Percentiles rank a stretch among this genome's conserved stretches.
Evolutionary conservation across 1,140 invertebrate genomes (phyloP).

Genomic region (Anastatus disparis): DNA sequence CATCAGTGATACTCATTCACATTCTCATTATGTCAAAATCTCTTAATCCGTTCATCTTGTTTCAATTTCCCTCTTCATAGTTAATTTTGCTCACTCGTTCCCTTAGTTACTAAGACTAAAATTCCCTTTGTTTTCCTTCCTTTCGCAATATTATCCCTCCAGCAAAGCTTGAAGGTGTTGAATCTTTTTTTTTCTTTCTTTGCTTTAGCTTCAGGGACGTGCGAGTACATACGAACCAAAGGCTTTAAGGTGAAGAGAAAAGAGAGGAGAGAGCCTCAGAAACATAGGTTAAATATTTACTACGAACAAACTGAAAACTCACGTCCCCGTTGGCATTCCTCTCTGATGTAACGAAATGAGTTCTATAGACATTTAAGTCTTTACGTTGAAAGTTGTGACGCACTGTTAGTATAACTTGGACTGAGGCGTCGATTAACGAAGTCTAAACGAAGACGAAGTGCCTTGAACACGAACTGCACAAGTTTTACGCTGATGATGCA

Average conservation of each 20-base stretch:
- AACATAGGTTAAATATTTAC: slow-evolving; percentile 55
- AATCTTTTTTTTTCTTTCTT: too few species aligned
- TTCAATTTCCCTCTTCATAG: neutral
- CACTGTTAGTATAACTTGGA: slow-evolving; percentile 14
- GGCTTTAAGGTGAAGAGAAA: neutral
- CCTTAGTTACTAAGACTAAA: neutral
- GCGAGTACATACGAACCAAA: neutral
- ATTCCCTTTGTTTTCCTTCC: neutral
- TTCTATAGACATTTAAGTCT: neutral
- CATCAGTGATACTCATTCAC: neutral
- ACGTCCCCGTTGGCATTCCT: slow-evolving; percentile 21
- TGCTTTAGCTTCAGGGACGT: slow-evolving; percentile 19
- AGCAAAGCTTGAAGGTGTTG: too few species aligned
- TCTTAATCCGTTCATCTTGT: neutral
- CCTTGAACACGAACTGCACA: neutral
- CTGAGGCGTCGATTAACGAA: slow-evolving; percentile 18
- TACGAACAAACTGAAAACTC: slow-evolving; percentile 51
- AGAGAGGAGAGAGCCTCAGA: too few species aligned
- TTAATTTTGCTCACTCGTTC: neutral
- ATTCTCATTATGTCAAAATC: neutral
- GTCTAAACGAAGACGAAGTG: neutral
- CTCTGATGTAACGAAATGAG: slow-evolving; percentile 9
- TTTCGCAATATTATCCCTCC: too few species aligned
- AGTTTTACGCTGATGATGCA: slow-evolving; percentile 10
- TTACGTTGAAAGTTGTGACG: slow-evolving; percentile 29